Evolutionary conservation across 2,113 vertebrate species (phyloP).

Genomic region (Peromyscus leucopus): DNA sequence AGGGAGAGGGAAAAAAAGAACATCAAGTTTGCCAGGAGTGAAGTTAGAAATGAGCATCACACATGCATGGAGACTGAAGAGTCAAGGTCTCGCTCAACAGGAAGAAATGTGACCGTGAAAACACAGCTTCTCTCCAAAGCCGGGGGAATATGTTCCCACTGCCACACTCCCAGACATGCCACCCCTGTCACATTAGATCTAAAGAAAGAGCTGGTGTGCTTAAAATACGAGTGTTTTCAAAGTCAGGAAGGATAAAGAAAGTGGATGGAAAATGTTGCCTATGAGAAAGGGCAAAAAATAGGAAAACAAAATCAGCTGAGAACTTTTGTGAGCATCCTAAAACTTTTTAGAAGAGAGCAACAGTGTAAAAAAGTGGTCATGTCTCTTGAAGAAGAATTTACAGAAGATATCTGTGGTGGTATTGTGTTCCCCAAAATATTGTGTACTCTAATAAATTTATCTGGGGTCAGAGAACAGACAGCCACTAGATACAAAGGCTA

Average conservation of each 20-base stretch:
- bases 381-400: too few relatives aligned
- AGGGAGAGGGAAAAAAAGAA: neutral
- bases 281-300: neutral
- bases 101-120: conserved; percentile 30
- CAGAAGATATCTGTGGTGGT: neutral
- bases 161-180: neutral
- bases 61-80: neutral
- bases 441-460: too few relatives aligned
- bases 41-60: neutral
- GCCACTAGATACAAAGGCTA: too few relatives aligned
- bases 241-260: conserved; percentile 2
- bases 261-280: neutral
- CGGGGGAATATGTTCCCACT: conserved; percentile 2
- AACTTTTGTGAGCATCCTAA: neutral
- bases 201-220: neutral
- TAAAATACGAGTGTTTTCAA: neutral
- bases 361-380: neutral
- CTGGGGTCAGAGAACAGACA: too few relatives aligned
- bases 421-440: too few relatives aligned
- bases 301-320: neutral
- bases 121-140: conserved; percentile 26
- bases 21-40: neutral
- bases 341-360: neutral
- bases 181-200: neutral
- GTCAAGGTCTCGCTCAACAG: conserved; percentile 33